phyloP scores from a whole-genome alignment of 2,797 vertebrate genomes.

The Sebastiscus albofasciatus region DNA sequence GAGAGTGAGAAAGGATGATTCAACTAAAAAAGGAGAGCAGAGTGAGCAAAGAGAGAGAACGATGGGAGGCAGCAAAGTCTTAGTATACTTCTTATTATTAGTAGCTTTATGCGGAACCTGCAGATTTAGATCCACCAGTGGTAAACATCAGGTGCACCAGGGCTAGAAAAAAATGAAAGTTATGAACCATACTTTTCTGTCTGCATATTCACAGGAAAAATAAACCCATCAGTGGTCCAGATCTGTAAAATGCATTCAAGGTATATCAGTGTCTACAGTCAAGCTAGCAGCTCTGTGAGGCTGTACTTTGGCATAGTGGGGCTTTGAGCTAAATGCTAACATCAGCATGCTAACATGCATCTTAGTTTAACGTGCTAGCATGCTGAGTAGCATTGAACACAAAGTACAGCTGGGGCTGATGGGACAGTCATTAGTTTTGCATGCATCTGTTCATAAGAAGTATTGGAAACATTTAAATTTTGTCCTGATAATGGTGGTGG shows the following conservation, averaged over 20 bases:
- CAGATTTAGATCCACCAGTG: background rate
- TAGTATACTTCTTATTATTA: background rate
- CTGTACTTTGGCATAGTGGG: background rate
- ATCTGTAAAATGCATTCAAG: background rate
- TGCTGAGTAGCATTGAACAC: background rate
- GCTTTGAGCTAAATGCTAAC: background rate
- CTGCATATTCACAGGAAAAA: background rate
- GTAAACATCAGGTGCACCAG: slow-evolving; percentile 1
- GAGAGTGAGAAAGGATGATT: background rate
- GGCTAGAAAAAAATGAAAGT: background rate
- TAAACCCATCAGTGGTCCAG: background rate
- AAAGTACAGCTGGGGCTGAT: background rate
- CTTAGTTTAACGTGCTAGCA: background rate
- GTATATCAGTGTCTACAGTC: background rate
- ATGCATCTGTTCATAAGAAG: background rate
- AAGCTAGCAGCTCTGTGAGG: background rate
- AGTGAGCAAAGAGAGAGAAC: background rate
- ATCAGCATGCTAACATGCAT: background rate
- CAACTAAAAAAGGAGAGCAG: background rate
- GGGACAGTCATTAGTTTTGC: background rate
- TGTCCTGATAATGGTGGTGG: background rate
- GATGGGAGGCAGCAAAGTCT: background rate
- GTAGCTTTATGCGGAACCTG: background rate
- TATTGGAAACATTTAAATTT: background rate
- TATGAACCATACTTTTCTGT: background rate